Base-by-base conservation (phyloP, 2,888 invertebrate genomes). In the Cryptocheilus praepositus region DNA sequence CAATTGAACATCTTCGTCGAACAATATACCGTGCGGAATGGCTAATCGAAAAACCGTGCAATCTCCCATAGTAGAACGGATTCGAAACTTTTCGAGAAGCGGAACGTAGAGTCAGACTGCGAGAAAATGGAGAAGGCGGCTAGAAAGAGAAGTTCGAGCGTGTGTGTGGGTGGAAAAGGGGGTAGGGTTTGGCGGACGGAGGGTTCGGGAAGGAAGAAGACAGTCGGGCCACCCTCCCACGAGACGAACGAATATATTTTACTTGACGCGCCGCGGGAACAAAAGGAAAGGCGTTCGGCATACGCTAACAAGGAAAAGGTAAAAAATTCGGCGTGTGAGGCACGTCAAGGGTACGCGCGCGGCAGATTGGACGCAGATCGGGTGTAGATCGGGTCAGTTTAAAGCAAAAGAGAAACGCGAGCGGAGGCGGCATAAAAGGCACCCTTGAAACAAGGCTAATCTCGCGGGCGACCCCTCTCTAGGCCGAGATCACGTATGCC, bases 401-500 rank as follows among this genome's bases (percentile, higher is more conserved):
- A 78, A 79, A 81, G 74, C 28, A 54, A 53, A 54, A 57, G 61
- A 45, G 64, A 69, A 67, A 72, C 3, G 58, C 16, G 22, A 46
- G 67, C 69, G 69, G 68, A 74, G 73, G 61, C 67, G 64, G 73
- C 71, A 66, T 73, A 79, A 82, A 28, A 81, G 81, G 82, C 80
- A 68, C 77, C 73, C 72, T 72, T 67, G 68, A 80, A 86, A 86
- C 83, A 85, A 86, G 84, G 82, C 86, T 83, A 86, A 86, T 86
- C 85, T 80, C 68, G 75, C 66, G 73, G 71, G 57, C 79, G 72
- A 77, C 82, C 85, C 84, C 77, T 79, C 79, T 79, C 75, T 76
- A 76, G 68, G 79, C 74, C 77, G 79, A 82, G 83, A 84, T 86
- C 86, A 86, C 86, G 86, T 86, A 86, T 86, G 85, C 81, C 70